Conservation (phyloP, 2,888 invertebrate genomes). For the Andrena trimmerana region DNA sequence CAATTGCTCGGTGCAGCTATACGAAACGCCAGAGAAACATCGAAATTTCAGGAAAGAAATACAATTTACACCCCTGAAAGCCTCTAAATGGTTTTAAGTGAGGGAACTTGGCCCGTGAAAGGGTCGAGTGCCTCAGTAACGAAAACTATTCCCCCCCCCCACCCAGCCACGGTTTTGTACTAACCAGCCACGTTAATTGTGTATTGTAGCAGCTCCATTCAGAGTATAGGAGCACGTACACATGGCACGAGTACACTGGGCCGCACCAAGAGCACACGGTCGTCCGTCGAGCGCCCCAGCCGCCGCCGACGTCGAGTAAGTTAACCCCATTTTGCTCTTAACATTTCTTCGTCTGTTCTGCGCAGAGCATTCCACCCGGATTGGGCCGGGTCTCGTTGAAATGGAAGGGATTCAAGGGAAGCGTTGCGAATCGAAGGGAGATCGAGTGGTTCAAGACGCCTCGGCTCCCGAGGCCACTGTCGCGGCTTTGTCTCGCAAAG, state of each 20-base stretch:
- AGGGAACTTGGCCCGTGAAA: background rate
- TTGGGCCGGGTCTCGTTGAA: background rate
- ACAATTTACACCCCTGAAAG: background rate
- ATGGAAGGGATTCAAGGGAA: too few relatives aligned
- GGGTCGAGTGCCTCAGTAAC: background rate
- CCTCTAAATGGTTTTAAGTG: background rate
- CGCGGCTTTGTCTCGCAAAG: too few relatives aligned
- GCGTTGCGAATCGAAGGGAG: too few relatives aligned
- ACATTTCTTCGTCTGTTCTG: constrained; percentile 7
- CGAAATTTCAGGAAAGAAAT: background rate
- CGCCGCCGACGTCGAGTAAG: constrained; percentile 83
- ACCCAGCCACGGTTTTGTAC: background rate
- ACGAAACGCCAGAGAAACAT: background rate
- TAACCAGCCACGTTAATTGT: constrained; percentile 48
- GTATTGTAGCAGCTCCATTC: constrained; percentile 92
- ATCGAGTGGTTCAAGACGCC: too few relatives aligned
- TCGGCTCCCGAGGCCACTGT: too few relatives aligned
- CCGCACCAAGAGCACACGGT: constrained; percentile 88
- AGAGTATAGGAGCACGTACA: constrained; percentile 97
- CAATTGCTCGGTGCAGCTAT: too few relatives aligned
- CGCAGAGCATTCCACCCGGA: constrained; percentile 5
- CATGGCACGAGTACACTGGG: constrained; percentile 97
- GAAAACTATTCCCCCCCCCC: background rate
- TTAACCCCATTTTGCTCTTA: constrained; percentile 52
- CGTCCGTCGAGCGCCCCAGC: constrained; percentile 89